Percentiles rank a stretch among this genome's conserved stretches.
phyloP scores from a whole-genome alignment of 2,113 vertebrate species.

The Ptychochromis oligacanthus region DNA sequence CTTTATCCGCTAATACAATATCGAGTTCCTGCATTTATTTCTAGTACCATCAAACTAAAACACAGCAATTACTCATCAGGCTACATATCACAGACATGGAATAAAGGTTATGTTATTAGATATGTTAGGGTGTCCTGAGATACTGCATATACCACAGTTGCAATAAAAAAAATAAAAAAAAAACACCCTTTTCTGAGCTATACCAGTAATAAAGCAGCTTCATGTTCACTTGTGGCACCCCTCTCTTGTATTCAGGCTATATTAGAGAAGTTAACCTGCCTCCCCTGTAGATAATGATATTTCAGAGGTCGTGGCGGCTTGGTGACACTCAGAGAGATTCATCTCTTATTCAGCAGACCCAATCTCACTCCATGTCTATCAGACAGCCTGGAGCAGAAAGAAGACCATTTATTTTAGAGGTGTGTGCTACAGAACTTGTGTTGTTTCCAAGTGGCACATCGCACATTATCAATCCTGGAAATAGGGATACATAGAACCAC shows the following conservation, averaged over 20 bases:
- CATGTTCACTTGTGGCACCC: slow-evolving; percentile 56
- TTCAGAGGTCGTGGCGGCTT: slow-evolving; percentile 69
- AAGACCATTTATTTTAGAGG: slow-evolving; percentile 62
- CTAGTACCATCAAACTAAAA: slow-evolving; percentile 40
- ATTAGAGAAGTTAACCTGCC: slow-evolving; percentile 78
- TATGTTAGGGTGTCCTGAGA: slow-evolving; percentile 38
- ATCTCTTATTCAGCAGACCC: slow-evolving; percentile 81
- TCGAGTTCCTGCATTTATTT: slow-evolving; percentile 4
- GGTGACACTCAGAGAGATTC: slow-evolving; percentile 74
- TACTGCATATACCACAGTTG: slow-evolving; percentile 1
- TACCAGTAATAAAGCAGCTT: slow-evolving; percentile 60
- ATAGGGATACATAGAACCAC: slow-evolving; percentile 40
- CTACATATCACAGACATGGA: slow-evolving; percentile 30
- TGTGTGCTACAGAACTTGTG: slow-evolving; percentile 31
- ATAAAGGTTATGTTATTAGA: slow-evolving; percentile 51
- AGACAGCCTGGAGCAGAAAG: slow-evolving; percentile 60
- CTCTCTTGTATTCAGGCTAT: slow-evolving; percentile 70
- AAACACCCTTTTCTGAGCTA: slow-evolving; percentile 34
- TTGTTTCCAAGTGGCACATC: slow-evolving; percentile 57
- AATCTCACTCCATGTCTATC: slow-evolving; percentile 77
- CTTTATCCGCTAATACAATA: slow-evolving; percentile 26
- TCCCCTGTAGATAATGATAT: slow-evolving; percentile 80
- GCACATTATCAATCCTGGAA: slow-evolving; percentile 69
- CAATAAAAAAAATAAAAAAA: background rate
- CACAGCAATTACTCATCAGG: slow-evolving; percentile 36